Evolutionary conservation across 1,140 invertebrate genomes (phyloP).

Genomic region (Neomicropteryx cornuta): DNA sequence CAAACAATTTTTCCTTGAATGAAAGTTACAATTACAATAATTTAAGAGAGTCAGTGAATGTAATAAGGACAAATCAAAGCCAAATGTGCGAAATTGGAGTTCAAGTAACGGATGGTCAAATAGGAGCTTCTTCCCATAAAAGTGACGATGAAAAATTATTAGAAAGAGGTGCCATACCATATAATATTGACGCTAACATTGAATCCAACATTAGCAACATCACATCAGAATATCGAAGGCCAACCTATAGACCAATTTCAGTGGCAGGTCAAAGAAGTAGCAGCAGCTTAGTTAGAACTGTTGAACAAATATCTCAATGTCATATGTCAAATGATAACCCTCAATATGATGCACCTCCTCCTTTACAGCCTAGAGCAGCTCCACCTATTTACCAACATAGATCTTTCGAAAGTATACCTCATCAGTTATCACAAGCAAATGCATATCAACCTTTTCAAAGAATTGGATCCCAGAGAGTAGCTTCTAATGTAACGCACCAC

Average conservation of each 20-base stretch:
- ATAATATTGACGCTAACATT: too few species aligned
- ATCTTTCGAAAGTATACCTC: constrained; percentile 36
- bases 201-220: too few species aligned
- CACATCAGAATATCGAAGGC: too few species aligned
- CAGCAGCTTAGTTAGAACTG: constrained; percentile 13
- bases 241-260: too few species aligned
- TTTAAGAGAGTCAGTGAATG: too few species aligned
- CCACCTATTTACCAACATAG: constrained; percentile 34
- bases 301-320: constrained; percentile 14
- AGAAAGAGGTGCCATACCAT: constrained; percentile 25
- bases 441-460: constrained; percentile 31
- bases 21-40: too few species aligned
- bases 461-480: constrained; percentile 29
- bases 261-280: constrained; percentile 4
- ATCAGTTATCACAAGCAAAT: constrained; percentile 29
- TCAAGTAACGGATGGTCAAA: constrained; percentile 24
- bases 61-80: constrained; percentile 7
- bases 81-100: constrained; percentile 27
- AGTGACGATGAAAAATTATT: constrained; percentile 40
- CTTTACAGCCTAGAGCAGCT: too few species aligned
- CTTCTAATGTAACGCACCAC: too few species aligned
- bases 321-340: too few species aligned
- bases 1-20: too few species aligned
- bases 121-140: constrained; percentile 27
- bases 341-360: too few species aligned